phyloP scores from a whole-genome alignment of 2,888 invertebrate genomes.

The Portevinia maculata region DNA sequence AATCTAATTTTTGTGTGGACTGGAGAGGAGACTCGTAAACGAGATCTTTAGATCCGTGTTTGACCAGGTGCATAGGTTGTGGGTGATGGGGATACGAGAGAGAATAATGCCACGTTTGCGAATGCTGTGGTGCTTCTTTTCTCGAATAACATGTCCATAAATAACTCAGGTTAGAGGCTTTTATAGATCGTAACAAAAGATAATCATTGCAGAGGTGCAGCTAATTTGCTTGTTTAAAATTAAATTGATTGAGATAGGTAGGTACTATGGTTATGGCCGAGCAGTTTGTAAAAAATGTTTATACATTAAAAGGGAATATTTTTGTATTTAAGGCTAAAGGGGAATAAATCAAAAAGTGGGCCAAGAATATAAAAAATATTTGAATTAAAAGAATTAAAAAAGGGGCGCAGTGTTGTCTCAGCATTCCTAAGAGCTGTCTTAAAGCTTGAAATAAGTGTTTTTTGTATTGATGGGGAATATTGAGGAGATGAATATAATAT shows the following conservation, averaged over 20 bases:
- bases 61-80: slow-evolving; percentile 72
- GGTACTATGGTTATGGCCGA: slow-evolving; percentile 43
- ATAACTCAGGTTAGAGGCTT: slow-evolving; percentile 67
- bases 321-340: background rate
- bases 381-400: too few relatives aligned
- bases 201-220: slow-evolving; percentile 69
- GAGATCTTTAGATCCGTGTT: slow-evolving; percentile 69
- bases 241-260: slow-evolving; percentile 62
- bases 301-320: slow-evolving; percentile 29
- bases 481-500: too few relatives aligned
- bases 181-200: slow-evolving; percentile 70
- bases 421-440: too few relatives aligned
- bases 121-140: slow-evolving; percentile 45
- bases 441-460: too few relatives aligned
- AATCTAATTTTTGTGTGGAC: slow-evolving; percentile 22
- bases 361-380: too few relatives aligned
- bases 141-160: slow-evolving; percentile 66
- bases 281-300: too few relatives aligned
- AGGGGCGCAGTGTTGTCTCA: too few relatives aligned
- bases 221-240: slow-evolving; percentile 69
- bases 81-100: slow-evolving; percentile 55
- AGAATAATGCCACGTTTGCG: background rate
- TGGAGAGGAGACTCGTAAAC: slow-evolving; percentile 42
- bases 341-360: too few relatives aligned
- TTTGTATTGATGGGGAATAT: too few relatives aligned